Evolutionary conservation across 2,113 vertebrate species (phyloP).

Genomic region (Lampris megalopsis): DNA sequence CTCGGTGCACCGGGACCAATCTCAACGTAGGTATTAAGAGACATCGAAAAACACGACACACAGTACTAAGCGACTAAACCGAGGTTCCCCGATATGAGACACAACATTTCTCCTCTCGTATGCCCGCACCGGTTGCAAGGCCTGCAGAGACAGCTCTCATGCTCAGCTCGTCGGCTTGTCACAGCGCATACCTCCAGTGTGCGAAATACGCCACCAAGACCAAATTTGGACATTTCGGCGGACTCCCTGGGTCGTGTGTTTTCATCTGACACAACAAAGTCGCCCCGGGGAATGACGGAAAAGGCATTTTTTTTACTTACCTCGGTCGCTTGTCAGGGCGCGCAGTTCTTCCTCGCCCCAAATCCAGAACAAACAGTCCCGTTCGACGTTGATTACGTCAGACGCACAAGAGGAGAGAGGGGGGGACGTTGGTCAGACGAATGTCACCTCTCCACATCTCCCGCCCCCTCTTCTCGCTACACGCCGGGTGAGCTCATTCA

Average conservation of each 20-base stretch:
- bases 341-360: conserved; percentile 80
- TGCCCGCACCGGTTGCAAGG: conserved; percentile 69
- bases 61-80: neutral
- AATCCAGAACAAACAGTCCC: conserved; percentile 85
- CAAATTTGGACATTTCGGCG: neutral
- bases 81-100: conserved; percentile 5
- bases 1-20: conserved; percentile 1
- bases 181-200: conserved; percentile 67
- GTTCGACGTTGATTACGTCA: conserved; percentile 78
- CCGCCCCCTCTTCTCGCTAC: neutral
- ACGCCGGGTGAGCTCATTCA: conserved; percentile 47
- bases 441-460: conserved; percentile 38
- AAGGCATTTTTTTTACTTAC: conserved; percentile 69
- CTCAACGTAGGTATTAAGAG: neutral
- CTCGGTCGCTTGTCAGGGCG: conserved; percentile 72
- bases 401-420: conserved; percentile 66
- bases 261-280: conserved; percentile 1
- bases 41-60: neutral
- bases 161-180: conserved; percentile 59
- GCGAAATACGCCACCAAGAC: conserved; percentile 42
- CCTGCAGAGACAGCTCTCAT: conserved; percentile 67
- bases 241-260: neutral
- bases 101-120: conserved; percentile 31
- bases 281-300: neutral
- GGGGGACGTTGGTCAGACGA: conserved; percentile 42